phyloP scores from a whole-genome alignment of 2,113 vertebrate genomes.

The Phrynosoma platyrhinos region DNA sequence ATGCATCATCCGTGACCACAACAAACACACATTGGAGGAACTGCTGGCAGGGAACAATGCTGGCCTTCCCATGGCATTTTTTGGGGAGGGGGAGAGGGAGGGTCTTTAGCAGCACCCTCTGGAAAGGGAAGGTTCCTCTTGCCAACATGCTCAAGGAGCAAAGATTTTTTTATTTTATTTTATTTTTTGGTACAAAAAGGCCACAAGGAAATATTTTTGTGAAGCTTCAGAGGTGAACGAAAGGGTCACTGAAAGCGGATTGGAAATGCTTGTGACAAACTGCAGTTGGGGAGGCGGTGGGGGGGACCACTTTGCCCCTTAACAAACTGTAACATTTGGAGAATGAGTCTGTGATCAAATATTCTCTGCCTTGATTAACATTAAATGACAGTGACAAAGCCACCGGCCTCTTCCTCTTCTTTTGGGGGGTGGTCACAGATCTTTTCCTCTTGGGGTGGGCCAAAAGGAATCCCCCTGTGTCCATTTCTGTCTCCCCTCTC shows the following conservation, averaged over 20 bases:
- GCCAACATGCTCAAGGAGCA: too few relatives aligned
- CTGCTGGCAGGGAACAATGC: too few relatives aligned
- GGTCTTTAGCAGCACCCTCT: not conserved
- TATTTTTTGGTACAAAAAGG: constrained; percentile 55
- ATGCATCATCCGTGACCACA: too few relatives aligned
- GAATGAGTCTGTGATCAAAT: constrained; percentile 37
- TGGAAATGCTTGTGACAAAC: constrained; percentile 5
- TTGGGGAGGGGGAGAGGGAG: too few relatives aligned
- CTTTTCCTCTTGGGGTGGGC: too few relatives aligned
- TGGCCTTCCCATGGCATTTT: too few relatives aligned
- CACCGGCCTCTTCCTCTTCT: constrained; percentile 35
- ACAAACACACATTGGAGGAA: too few relatives aligned
- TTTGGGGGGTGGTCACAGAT: too few relatives aligned
- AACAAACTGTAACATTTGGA: not conserved
- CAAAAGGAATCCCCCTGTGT: too few relatives aligned
- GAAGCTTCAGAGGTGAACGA: constrained; percentile 40
- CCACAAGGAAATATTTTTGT: constrained; percentile 39
- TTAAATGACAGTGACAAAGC: constrained; percentile 52
- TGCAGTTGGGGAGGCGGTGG: not conserved
- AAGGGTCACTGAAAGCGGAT: not conserved
- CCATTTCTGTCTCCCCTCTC: too few relatives aligned
- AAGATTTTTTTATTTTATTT: too few relatives aligned
- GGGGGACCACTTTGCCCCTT: not conserved
- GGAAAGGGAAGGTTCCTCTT: not conserved
- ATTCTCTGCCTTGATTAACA: constrained; percentile 67